phyloP scores from a whole-genome alignment of 2,113 vertebrate species.

The Ammospiza caudacuta region DNA sequence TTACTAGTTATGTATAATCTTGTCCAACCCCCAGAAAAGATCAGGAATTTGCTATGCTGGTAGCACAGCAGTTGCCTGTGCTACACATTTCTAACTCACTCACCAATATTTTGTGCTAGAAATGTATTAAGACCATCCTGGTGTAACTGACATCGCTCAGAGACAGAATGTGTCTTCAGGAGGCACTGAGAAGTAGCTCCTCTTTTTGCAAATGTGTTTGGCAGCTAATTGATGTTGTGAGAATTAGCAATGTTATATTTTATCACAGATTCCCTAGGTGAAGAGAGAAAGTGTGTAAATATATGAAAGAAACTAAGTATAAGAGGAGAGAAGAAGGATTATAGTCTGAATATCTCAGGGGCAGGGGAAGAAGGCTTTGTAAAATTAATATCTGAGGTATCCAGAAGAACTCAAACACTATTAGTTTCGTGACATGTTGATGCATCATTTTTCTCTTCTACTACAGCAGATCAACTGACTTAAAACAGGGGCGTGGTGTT shows the following conservation, averaged over 20 bases:
- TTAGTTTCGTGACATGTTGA: not conserved
- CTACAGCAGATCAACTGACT: not conserved
- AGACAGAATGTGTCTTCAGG: not conserved
- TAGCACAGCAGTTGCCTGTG: not conserved
- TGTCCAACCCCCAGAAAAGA: not conserved
- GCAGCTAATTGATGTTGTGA: not conserved
- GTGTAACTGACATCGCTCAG: not conserved
- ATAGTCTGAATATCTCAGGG: not conserved
- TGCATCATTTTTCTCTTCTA: not conserved
- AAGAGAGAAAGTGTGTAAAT: not conserved
- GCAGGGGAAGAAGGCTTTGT: not conserved
- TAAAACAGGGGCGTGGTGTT: not conserved
- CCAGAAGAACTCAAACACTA: not conserved
- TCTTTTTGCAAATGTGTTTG: not conserved
- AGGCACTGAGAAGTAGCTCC: not conserved
- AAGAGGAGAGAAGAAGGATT: not conserved
- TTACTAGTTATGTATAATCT: not conserved
- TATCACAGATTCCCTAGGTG: not conserved
- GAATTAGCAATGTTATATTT: not conserved
- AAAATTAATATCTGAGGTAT: not conserved
- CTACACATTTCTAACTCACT: not conserved
- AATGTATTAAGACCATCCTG: not conserved
- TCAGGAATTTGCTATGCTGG: not conserved
- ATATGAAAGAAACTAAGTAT: not conserved
- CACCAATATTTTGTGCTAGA: not conserved